phyloP scores from a whole-genome alignment of 2,113 vertebrate genomes.

The Columbina picui region DNA sequence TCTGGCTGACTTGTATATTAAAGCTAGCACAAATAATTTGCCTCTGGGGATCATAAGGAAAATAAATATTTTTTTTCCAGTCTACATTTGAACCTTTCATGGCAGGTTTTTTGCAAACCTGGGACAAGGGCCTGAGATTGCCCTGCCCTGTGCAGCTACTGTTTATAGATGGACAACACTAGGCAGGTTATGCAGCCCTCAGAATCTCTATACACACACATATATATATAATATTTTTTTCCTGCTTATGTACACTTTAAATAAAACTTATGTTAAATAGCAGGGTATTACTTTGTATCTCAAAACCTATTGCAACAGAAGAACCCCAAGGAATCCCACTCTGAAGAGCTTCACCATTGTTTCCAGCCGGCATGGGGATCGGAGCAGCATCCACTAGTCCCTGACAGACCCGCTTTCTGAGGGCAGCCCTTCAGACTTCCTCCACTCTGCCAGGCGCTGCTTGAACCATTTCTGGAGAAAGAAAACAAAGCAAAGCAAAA shows the following conservation, averaged over 20 bases:
- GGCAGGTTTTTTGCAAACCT: not conserved
- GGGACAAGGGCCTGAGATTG: not conserved
- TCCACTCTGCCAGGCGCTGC: slow-evolving; percentile 89
- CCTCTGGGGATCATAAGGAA: not conserved
- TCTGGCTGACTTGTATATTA: not conserved
- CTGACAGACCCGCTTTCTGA: slow-evolving; percentile 87
- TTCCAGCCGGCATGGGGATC: not conserved
- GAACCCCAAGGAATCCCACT: not conserved
- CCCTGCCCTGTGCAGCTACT: not conserved
- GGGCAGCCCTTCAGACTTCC: slow-evolving; percentile 89
- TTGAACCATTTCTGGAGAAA: slow-evolving; percentile 90
- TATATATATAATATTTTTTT: not conserved
- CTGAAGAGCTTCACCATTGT: not conserved
- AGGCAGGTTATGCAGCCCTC: not conserved
- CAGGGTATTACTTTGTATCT: slow-evolving; percentile 49
- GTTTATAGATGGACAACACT: not conserved
- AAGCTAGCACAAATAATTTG: not conserved
- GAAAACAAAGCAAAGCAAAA: not conserved
- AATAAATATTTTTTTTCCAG: not conserved
- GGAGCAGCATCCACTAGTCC: slow-evolving; percentile 73
- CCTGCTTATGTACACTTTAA: slow-evolving; percentile 72
- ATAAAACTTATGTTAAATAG: slow-evolving; percentile 76
- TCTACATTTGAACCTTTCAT: not conserved
- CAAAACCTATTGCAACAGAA: slow-evolving; percentile 39
- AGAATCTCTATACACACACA: not conserved